Evolutionary conservation across 2,888 invertebrate genomes (phyloP).

Genomic region (Callosobruchus maculatus): DNA sequence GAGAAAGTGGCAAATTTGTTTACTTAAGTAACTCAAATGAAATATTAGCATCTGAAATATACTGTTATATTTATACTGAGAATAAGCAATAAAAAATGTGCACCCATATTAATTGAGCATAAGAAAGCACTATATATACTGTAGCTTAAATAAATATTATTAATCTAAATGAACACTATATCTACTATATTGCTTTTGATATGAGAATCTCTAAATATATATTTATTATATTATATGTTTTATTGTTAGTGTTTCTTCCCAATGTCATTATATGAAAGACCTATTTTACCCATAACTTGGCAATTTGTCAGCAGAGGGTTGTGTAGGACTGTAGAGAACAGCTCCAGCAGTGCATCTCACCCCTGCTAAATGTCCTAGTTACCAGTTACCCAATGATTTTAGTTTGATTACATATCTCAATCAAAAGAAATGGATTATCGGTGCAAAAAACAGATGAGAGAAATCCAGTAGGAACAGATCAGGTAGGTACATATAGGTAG

Average conservation of each 20-base stretch:
- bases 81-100: neutral
- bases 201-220: neutral
- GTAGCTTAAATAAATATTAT: neutral
- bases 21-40: neutral
- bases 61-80: neutral
- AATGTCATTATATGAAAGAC: too few relatives aligned
- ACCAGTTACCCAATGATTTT: too few relatives aligned
- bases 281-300: too few relatives aligned
- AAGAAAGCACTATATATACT: neutral
- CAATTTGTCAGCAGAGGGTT: too few relatives aligned
- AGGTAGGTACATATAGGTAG: too few relatives aligned
- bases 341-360: too few relatives aligned
- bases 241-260: neutral
- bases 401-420: too few relatives aligned
- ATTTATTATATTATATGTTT: neutral
- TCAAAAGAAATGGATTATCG: too few relatives aligned
- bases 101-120: neutral
- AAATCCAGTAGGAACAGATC: too few relatives aligned
- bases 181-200: neutral
- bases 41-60: neutral
- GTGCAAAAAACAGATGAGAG: too few relatives aligned
- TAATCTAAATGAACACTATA: neutral
- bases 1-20: neutral
- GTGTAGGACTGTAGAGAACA: too few relatives aligned
- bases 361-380: too few relatives aligned